Percentiles rank a stretch among this genome's conserved stretches.
These are phyloP conservation scores for Pimpla rufipes DNA, from an alignment of 2,888 invertebrate species.

Conservation along the genomic window DNA sequence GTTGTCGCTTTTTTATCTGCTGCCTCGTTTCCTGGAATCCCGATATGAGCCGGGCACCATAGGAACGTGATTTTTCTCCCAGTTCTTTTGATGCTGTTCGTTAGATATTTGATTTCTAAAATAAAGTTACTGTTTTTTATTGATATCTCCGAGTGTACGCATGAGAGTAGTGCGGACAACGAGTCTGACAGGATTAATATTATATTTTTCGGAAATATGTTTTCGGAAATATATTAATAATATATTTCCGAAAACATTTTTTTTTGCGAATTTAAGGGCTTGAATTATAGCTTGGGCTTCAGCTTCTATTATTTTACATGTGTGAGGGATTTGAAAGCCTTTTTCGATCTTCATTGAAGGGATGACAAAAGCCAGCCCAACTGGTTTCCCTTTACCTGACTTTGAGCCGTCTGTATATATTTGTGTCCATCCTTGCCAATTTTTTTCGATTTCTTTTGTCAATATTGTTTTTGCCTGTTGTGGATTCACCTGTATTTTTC, in stretches of 20 bases:
- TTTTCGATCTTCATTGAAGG: constrained; percentile 12
- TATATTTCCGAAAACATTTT: constrained; percentile 6
- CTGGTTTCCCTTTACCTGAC: not conserved
- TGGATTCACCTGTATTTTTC: constrained; percentile 5
- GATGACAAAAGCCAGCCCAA: not conserved
- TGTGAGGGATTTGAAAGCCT: not conserved
- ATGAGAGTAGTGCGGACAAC: not conserved
- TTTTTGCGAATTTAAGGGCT: constrained; percentile 12
- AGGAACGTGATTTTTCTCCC: not conserved
- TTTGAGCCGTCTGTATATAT: constrained; percentile 23
- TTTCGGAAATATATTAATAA: too few relatives aligned
- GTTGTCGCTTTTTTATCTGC: constrained; percentile 8
- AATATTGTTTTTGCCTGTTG: not conserved
- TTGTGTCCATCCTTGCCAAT: constrained; percentile 12
- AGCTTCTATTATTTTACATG: not conserved
- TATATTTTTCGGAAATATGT: too few relatives aligned
- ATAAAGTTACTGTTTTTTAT: not conserved
- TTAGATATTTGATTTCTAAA: not conserved
- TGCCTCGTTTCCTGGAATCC: constrained; percentile 11
- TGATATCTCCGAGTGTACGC: not conserved
- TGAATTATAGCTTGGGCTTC: constrained; percentile 13
- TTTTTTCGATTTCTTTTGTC: not conserved
- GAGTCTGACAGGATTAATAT: constrained; percentile 12
- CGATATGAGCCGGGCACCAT: constrained; percentile 21
- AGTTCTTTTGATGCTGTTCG: not conserved